Evolutionary conservation across 2,113 vertebrate species (phyloP).

Genomic region (Labeo rohita): DNA sequence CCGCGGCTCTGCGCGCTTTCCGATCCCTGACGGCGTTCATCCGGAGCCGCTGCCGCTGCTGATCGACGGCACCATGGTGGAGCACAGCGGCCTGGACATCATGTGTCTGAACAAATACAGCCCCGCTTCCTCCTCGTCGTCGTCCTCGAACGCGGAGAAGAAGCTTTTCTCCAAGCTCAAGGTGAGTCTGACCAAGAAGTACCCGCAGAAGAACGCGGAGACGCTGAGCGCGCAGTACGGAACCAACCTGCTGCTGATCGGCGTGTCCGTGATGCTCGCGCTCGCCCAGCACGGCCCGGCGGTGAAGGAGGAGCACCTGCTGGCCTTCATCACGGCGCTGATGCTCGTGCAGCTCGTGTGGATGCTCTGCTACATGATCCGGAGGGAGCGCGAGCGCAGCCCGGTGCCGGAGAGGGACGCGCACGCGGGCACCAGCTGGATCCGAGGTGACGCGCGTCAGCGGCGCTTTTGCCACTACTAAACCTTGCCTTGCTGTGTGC

Average conservation of each 20-base stretch:
- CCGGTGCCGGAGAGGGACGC: constrained; percentile 82
- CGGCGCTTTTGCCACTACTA: not conserved
- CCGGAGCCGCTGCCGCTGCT: not conserved
- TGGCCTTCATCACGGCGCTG: constrained; percentile 85
- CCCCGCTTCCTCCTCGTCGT: constrained; percentile 65
- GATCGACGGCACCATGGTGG: constrained; percentile 68
- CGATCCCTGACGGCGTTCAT: not conserved
- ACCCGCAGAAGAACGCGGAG: constrained; percentile 88
- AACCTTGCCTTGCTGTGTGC: not conserved
- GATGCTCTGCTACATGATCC: constrained; percentile 94
- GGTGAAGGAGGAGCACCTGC: constrained; percentile 82
- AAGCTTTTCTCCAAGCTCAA: constrained; percentile 70
- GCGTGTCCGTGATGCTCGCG: constrained; percentile 88
- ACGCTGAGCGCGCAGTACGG: constrained; percentile 94
- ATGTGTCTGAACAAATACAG: constrained; percentile 75
- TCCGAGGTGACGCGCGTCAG: constrained; percentile 82
- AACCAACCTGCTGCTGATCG: constrained; percentile 88
- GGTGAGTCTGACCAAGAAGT: constrained; percentile 70
- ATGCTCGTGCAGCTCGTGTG: constrained; percentile 92
- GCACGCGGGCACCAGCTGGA: constrained; percentile 89
- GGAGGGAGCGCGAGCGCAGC: constrained; percentile 78
- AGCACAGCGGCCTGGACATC: constrained; percentile 72
- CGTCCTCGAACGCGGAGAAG: constrained; percentile 71
- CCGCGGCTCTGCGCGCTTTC: not conserved
- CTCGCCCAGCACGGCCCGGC: constrained; percentile 81